Evolutionary conservation across 2,797 vertebrate genomes (phyloP), one percentile per base, ranked within the genome.

Genomic region (Melanotaenia trifasciata): DNA sequence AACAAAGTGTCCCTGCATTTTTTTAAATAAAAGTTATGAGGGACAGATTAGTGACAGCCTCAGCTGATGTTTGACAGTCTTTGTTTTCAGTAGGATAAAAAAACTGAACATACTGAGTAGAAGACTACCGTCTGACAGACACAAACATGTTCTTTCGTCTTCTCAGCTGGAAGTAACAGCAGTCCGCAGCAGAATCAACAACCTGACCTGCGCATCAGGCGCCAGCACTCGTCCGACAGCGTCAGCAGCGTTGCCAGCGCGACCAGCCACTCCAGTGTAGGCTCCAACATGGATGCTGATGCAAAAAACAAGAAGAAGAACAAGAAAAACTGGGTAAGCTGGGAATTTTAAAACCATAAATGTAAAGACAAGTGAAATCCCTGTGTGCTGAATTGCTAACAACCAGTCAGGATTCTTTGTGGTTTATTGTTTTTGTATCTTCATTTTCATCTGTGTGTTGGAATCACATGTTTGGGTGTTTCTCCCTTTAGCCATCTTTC

Each of bases 231-330:
- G 0, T 99, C 98, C 0, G 98, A 99, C 87, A 99, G 98, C 0
- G 98, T 99, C 59, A 99, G 98, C 91, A 99, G 98, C 64, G 94
- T 99, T 24, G 96, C 98, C 91, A 99, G 97, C 0, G 97, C 97
- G 11, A 99, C 97, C 84, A 99, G 98, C 87, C 98, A 99, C 91
- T 99, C 98, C 73, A 99, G 98, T 0, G 96, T 99, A 85, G 98
- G 98, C 35, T 98, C 97, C 94, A 99, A 97, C 91, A 92, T 98
- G 58, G 98, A 99, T 79, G 91, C 92, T 0, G 97, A 98, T 0
- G 96, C 96, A 0, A 97, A 96, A 90, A 93, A 93, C 88, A 93
- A 92, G 83, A 99, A 98, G 64, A 99, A 98, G 94, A 99, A 98
- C 92, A 97, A 98, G 81, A 99, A 99, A 87, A 99, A 99, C 86